Evolutionary conservation across 1,140 invertebrate genomes (phyloP).

Genomic region (Forficula auricularia): DNA sequence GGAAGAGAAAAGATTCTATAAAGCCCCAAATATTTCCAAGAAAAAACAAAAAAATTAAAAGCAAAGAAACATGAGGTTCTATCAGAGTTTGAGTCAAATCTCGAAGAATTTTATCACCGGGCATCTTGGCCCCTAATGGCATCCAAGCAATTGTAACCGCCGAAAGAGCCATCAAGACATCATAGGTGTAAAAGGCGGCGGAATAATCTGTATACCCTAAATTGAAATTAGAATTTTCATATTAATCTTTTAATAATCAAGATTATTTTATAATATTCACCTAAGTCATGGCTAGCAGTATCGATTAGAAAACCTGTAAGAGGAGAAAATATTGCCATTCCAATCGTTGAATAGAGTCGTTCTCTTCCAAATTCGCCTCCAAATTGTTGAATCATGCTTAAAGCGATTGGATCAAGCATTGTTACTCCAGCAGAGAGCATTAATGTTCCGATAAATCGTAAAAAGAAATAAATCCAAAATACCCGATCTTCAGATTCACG

Average conservation of each 20-base stretch:
- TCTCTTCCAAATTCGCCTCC: slow-evolving; percentile 64
- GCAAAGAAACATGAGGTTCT: slow-evolving; percentile 53
- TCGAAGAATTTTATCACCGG: slow-evolving; percentile 48
- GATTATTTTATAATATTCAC: no score
- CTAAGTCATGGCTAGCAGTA: slow-evolving; percentile 8
- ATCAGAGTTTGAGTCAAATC: slow-evolving; percentile 51
- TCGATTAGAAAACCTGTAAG: slow-evolving; percentile 61
- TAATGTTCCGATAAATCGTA: slow-evolving; percentile 53
- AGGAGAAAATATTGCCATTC: slow-evolving; percentile 63
- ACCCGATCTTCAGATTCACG: slow-evolving; percentile 51
- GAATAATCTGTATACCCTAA: slow-evolving; percentile 57
- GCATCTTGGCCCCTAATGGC: slow-evolving; percentile 50
- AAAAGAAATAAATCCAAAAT: slow-evolving; percentile 60
- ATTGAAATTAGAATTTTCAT: no score
- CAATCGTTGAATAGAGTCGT: slow-evolving; percentile 56
- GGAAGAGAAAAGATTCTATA: slow-evolving; percentile 66
- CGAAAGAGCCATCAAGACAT: slow-evolving; percentile 46
- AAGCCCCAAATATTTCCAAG: slow-evolving; percentile 69
- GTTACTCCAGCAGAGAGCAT: slow-evolving; percentile 58
- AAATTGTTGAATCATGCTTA: slow-evolving; percentile 61
- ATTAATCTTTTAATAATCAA: no score
- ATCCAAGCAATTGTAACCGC: slow-evolving; percentile 48
- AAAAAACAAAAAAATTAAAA: slow-evolving; percentile 56
- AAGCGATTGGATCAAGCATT: slow-evolving; percentile 63
- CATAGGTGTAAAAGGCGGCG: slow-evolving; percentile 56